Conservation (phyloP, 2,113 vertebrate genomes). For the Tricholaema leucomelas region DNA sequence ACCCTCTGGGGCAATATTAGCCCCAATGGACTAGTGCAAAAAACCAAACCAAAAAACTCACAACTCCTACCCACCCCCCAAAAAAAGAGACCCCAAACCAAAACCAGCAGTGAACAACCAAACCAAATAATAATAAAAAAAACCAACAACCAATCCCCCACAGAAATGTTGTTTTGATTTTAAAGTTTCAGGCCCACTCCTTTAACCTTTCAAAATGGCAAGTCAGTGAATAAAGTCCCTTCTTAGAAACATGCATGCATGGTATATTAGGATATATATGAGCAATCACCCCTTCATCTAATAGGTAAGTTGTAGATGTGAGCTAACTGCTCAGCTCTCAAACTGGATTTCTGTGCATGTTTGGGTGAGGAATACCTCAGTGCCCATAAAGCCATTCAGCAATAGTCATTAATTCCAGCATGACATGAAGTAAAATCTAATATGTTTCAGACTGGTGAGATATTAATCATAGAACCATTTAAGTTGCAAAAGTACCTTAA, state of each 20-base stretch:
- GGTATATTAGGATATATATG: background rate
- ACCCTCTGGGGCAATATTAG: background rate
- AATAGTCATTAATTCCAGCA: background rate
- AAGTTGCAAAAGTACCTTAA: background rate
- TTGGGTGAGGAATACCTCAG: background rate
- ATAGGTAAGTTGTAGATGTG: background rate
- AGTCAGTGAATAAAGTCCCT: background rate
- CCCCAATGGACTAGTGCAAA: background rate
- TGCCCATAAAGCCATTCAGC: background rate
- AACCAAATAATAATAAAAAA: no score
- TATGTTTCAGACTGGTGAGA: background rate
- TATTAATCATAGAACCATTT: background rate
- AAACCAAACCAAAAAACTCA: no score
- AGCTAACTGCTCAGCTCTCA: background rate
- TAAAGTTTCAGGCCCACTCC: background rate
- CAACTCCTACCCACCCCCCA: no score
- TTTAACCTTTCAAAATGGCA: background rate
- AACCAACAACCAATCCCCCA: no score
- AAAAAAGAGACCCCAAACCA: no score
- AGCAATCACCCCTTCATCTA: background rate
- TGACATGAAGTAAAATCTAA: background rate
- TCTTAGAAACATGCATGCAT: background rate
- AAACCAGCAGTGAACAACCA: no score
- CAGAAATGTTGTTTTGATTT: background rate
- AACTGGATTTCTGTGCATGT: background rate